phyloP scores from a whole-genome alignment of 2,113 vertebrate species.

The Taxidea taxus region DNA sequence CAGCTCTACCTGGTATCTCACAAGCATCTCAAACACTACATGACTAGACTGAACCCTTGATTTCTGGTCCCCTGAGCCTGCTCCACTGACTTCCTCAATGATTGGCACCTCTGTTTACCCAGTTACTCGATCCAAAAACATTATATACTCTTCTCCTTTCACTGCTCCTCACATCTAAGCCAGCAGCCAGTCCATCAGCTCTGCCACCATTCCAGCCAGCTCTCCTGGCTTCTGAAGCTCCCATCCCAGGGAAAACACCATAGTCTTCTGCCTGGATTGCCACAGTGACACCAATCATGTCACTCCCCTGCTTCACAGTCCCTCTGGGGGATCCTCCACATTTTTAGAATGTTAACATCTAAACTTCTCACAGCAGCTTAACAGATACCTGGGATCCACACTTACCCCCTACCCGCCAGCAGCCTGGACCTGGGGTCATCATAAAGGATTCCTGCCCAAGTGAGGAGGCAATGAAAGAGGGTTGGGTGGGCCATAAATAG shows the following conservation, averaged over 20 bases:
- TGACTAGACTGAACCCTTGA: neutral
- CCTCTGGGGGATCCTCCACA: neutral
- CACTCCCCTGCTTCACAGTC: neutral
- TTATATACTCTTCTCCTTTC: neutral
- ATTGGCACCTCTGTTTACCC: neutral
- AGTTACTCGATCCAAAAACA: neutral
- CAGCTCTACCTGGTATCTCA: neutral
- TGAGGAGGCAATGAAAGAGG: neutral
- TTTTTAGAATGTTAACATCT: neutral
- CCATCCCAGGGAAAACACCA: neutral
- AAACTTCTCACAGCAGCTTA: neutral
- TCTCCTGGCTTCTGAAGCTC: neutral
- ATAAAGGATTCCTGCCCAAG: neutral
- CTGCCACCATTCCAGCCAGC: neutral
- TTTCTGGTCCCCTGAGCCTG: neutral
- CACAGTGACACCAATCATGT: neutral
- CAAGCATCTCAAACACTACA: neutral
- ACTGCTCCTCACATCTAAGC: neutral
- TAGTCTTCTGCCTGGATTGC: neutral
- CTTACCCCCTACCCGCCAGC: neutral
- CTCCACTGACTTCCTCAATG: neutral
- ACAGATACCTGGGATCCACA: neutral
- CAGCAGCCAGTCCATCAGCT: neutral
- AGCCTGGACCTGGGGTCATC: neutral
- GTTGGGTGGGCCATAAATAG: neutral